phyloP scores from a whole-genome alignment of 1,140 invertebrate genomes.

The Dinoponera quadriceps region DNA sequence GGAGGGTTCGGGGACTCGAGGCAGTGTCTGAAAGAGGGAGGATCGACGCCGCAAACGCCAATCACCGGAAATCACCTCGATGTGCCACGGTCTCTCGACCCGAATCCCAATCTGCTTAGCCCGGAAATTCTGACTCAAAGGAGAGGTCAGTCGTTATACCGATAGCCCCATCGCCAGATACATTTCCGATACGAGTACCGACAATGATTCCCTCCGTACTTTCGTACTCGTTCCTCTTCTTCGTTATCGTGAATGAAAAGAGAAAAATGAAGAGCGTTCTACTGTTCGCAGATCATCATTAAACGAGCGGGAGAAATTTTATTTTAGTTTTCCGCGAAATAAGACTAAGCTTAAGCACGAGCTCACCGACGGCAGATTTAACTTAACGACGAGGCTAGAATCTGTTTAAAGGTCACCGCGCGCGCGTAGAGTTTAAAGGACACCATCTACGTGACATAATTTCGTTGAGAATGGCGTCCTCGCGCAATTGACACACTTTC shows the following conservation, averaged over 20 bases:
- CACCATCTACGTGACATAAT: constrained; percentile 3
- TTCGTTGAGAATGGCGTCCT: neutral
- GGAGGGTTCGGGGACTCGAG: constrained; percentile 87
- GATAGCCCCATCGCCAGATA: neutral
- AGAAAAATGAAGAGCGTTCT: too few species aligned
- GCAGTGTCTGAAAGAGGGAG: constrained; percentile 88
- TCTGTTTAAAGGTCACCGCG: neutral
- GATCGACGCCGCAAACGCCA: constrained; percentile 87
- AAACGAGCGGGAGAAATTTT: neutral
- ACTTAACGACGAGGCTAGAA: neutral
- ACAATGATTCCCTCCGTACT: constrained; percentile 1
- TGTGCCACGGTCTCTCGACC: constrained; percentile 89
- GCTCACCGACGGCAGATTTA: neutral
- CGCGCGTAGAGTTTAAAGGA: neutral
- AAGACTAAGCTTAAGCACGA: neutral
- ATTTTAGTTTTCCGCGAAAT: neutral
- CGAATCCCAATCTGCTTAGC: constrained; percentile 93
- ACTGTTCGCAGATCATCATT: too few species aligned
- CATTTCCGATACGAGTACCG: neutral
- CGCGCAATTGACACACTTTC: constrained; percentile 20
- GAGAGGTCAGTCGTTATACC: constrained; percentile 86
- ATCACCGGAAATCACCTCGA: constrained; percentile 92
- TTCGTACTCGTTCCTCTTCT: too few species aligned
- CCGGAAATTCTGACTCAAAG: constrained; percentile 91
- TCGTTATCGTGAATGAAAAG: too few species aligned